Conservation (phyloP, 2,797 vertebrate species). For the Dipus sagitta region DNA sequence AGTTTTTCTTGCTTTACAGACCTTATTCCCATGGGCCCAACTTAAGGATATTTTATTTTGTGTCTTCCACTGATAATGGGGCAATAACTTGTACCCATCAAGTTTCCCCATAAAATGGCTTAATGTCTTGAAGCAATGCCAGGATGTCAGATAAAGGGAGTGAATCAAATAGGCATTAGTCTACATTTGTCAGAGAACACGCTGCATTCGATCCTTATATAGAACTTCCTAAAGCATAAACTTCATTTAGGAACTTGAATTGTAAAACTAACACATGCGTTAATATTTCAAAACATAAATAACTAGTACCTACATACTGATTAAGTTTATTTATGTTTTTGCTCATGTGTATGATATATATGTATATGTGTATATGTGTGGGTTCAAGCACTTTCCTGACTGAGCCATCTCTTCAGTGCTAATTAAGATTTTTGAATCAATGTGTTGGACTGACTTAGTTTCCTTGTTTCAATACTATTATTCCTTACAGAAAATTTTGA, state of each 20-base stretch:
- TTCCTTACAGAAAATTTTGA: conserved; percentile 19
- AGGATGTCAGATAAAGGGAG: conserved; percentile 58
- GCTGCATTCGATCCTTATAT: neutral
- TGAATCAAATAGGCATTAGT: conserved; percentile 58
- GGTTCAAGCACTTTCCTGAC: too few species aligned
- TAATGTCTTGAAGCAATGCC: conserved; percentile 69
- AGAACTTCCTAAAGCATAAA: conserved; percentile 22
- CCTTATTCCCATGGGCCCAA: conserved; percentile 59
- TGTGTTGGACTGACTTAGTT: neutral
- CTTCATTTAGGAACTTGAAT: neutral
- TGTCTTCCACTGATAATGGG: conserved; percentile 72
- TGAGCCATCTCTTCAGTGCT: too few species aligned
- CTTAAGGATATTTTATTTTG: conserved; percentile 71
- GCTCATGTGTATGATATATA: too few species aligned
- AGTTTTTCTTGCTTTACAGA: conserved; percentile 72
- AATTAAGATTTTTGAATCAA: conserved; percentile 39
- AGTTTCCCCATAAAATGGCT: conserved; percentile 71
- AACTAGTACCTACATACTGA: neutral
- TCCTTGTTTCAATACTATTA: conserved; percentile 44
- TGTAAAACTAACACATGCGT: neutral
- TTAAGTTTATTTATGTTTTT: conserved; percentile 56
- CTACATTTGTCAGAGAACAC: conserved; percentile 43
- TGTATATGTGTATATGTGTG: too few species aligned
- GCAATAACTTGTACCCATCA: conserved; percentile 78
- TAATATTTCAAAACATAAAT: conserved; percentile 53